phyloP scores from a whole-genome alignment of 2,113 vertebrate species.

The Carassius auratus region DNA sequence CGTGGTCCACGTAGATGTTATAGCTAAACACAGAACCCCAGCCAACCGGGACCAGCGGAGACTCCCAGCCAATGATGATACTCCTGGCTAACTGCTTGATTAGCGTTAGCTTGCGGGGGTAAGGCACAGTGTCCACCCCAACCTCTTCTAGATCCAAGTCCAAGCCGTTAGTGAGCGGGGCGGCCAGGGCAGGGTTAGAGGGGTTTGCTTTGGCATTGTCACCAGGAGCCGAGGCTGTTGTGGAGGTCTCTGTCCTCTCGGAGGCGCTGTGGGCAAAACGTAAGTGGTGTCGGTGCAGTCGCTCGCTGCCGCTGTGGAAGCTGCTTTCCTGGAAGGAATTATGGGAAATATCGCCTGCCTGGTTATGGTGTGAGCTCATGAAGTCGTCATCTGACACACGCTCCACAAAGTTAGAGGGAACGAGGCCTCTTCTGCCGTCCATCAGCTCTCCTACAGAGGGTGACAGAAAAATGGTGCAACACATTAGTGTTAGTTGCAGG shows the following conservation, averaged over 20 bases:
- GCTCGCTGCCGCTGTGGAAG: constrained; percentile 86
- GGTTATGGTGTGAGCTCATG: constrained; percentile 82
- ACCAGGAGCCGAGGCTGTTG: constrained; percentile 69
- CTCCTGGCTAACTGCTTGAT: constrained; percentile 94
- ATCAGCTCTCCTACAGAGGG: constrained; percentile 89
- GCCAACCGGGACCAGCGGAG: constrained; percentile 81
- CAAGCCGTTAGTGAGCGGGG: constrained; percentile 76
- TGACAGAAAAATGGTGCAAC: neutral
- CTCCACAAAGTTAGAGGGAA: constrained; percentile 98
- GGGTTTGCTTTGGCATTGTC: constrained; percentile 64
- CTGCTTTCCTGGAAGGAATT: constrained; percentile 91
- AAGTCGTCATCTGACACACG: constrained; percentile 93
- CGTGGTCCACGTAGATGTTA: constrained; percentile 91
- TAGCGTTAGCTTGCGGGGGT: constrained; percentile 86
- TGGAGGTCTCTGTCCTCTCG: constrained; percentile 77
- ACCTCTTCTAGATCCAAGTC: constrained; percentile 84
- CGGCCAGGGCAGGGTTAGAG: constrained; percentile 59
- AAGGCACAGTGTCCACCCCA: constrained; percentile 87
- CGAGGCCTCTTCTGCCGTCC: constrained; percentile 95
- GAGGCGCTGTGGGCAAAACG: constrained; percentile 72
- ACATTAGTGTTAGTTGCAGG: neutral
- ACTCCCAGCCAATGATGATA: constrained; percentile 93
- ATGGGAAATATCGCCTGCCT: constrained; percentile 84
- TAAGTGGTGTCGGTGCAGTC: constrained; percentile 69
- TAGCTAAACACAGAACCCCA: constrained; percentile 86